These are phyloP conservation scores for Pterostichus madidus DNA, from an alignment of 2,888 invertebrate genomes.

Conservation along the genomic window DNA sequence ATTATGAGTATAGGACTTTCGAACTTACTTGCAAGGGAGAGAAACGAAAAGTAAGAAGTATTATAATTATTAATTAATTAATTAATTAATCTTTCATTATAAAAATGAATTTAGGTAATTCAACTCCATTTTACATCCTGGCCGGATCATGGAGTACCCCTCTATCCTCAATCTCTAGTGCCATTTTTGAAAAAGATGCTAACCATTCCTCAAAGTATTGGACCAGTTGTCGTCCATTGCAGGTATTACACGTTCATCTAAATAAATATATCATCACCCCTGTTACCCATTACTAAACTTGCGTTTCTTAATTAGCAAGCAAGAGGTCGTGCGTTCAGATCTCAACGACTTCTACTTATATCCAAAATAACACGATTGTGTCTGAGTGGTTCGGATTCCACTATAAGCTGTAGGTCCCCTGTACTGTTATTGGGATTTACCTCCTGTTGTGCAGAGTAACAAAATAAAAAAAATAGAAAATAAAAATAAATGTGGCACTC, in stretches of 20 bases:
- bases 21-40: slow-evolving; percentile 71
- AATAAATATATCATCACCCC: too few species aligned
- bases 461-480: too few species aligned
- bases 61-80: slow-evolving; percentile 3
- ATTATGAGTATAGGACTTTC: slow-evolving; percentile 75
- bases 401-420: too few species aligned
- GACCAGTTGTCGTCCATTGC: slow-evolving; percentile 80
- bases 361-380: too few species aligned
- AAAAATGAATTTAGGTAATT: slow-evolving; percentile 73
- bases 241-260: slow-evolving; percentile 70
- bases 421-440: too few species aligned
- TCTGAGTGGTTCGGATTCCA: too few species aligned
- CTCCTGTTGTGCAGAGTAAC: too few species aligned
- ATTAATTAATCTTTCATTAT: slow-evolving; percentile 15
- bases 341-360: too few species aligned
- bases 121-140: slow-evolving; percentile 79
- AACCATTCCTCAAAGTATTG: slow-evolving; percentile 73
- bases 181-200: slow-evolving; percentile 75
- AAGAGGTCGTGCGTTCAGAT: too few species aligned
- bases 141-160: slow-evolving; percentile 79
- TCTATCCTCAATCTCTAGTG: slow-evolving; percentile 74
- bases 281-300: too few species aligned
- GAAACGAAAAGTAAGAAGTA: slow-evolving; percentile 72
- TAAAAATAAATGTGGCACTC: too few species aligned
- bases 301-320: too few species aligned